Base-by-base conservation (phyloP, 2,113 vertebrate genomes). In the Rousettus leschenaultii region DNA sequence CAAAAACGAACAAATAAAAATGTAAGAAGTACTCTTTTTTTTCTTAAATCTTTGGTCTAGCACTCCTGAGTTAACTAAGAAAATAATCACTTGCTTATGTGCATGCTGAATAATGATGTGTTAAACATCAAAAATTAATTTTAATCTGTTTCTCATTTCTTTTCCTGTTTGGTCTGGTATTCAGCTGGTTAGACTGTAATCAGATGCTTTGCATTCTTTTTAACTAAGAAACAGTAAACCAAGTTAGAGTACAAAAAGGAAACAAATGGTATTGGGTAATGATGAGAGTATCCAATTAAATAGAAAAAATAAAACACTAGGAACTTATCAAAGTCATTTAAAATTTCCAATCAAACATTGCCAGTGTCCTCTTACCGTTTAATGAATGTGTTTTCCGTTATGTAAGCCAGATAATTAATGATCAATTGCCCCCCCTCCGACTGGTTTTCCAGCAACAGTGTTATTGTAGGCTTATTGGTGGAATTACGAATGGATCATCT, bases 261-360 rank as follows among this genome's bases (percentile, higher is more conserved):
- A 88, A 53, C 18, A 57, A 93, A 84, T 53, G 15, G 35, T 38
- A 63, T 40, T 87, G n/a, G 61, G 48, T 95, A 83, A 97, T 95
- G 45, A 57, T 71, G 19, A 55, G 5, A 78, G 14, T 10, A 43
- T 7, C 33, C 26, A 91, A 75, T 45, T 68, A 82, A 93, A 61
- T 33, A 89, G 18, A 43, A 70, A 8, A 75, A 59, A 84, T 55
- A 80, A 59, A 80, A 59, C 55, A 30, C 43, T 70, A 96, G 19
- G 43, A 70, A 78, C 6, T 59, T 89, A 86, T 78, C 33, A 89
- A 79, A 82, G 28, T 95, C n/a, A 95, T 53, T 73, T 84, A 71
- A 93, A 93, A 88, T 84, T 90, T 2, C 19, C 14, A 38, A 63
- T 45, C 26, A 91, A 10, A 48, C 24, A 78, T 24, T 86, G 30